These are phyloP conservation scores for Liparis tanakae DNA, from an alignment of 2,797 vertebrate genomes.

Conservation along the genomic window DNA sequence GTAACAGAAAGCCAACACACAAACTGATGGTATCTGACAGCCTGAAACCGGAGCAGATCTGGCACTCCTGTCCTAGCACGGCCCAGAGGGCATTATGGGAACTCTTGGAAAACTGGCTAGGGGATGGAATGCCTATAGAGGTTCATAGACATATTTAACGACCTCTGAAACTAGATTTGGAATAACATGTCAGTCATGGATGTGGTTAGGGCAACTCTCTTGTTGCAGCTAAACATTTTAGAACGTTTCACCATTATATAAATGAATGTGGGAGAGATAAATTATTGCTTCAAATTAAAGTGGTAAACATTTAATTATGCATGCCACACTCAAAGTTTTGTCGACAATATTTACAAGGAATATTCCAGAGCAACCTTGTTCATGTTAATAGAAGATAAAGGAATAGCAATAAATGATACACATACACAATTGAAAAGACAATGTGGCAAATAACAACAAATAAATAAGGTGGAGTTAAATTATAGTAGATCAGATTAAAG, in stretches of 20 bases:
- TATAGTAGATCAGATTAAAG: background rate
- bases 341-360: background rate
- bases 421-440: background rate
- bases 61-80: slow-evolving; percentile 56
- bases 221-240: slow-evolving; percentile 34
- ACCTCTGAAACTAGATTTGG: slow-evolving; percentile 59
- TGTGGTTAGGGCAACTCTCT: slow-evolving; percentile 25
- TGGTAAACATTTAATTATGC: background rate
- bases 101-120: slow-evolving; percentile 47
- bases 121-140: slow-evolving; percentile 57
- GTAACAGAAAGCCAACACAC: slow-evolving; percentile 71
- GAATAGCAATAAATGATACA: background rate
- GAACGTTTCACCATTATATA: slow-evolving; percentile 2
- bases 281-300: background rate
- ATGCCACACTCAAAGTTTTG: background rate
- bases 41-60: slow-evolving; percentile 74
- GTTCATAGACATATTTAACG: slow-evolving; percentile 45
- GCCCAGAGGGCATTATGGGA: slow-evolving; percentile 69
- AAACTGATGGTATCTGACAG: slow-evolving; percentile 75
- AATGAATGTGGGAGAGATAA: background rate
- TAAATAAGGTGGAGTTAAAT: background rate
- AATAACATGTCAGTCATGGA: slow-evolving; percentile 70
- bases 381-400: slow-evolving; percentile 1
- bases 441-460: background rate
- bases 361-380: background rate